These are phyloP conservation scores for Argyrosomus regius DNA, from an alignment of 2,797 vertebrate genomes.

Conservation along the genomic window DNA sequence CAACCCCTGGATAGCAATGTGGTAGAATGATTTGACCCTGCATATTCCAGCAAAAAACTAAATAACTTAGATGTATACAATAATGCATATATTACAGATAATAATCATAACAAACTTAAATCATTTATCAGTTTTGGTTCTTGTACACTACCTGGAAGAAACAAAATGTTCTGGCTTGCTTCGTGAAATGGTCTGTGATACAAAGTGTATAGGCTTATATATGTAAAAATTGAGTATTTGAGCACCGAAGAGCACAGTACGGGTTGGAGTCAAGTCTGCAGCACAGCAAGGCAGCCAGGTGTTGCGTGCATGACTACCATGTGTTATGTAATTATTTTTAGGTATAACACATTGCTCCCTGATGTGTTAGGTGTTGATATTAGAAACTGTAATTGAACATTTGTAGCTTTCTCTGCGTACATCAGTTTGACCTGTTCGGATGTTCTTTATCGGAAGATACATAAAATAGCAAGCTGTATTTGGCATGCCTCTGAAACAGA, in stretches of 20 bases:
- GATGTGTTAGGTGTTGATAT: conserved; percentile 37
- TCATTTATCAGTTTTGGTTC: not conserved
- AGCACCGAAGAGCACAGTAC: conserved; percentile 15
- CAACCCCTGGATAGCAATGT: not conserved
- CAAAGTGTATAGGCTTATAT: conserved; percentile 10
- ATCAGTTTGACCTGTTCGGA: conserved; percentile 1
- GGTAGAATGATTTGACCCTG: not conserved
- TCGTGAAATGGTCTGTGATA: not conserved
- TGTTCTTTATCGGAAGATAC: conserved; percentile 14
- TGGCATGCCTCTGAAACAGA: conserved; percentile 30
- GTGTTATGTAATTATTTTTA: conserved; percentile 60
- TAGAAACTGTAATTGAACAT: conserved; percentile 41
- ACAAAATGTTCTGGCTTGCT: not conserved
- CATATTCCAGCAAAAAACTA: too few relatives aligned
- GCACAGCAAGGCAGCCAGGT: conserved; percentile 42
- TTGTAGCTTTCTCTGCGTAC: not conserved
- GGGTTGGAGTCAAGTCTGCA: conserved; percentile 31
- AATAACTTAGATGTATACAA: not conserved
- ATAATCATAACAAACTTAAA: not conserved
- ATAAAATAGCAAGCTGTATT: conserved; percentile 12
- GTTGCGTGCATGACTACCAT: conserved; percentile 30
- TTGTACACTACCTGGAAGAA: not conserved
- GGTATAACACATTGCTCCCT: conserved; percentile 46
- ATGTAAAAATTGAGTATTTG: conserved; percentile 11
- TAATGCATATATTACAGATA: not conserved